These are phyloP conservation scores for Zeuzera pyrina DNA, from an alignment of 2,888 invertebrate species.

Conservation along the genomic window DNA sequence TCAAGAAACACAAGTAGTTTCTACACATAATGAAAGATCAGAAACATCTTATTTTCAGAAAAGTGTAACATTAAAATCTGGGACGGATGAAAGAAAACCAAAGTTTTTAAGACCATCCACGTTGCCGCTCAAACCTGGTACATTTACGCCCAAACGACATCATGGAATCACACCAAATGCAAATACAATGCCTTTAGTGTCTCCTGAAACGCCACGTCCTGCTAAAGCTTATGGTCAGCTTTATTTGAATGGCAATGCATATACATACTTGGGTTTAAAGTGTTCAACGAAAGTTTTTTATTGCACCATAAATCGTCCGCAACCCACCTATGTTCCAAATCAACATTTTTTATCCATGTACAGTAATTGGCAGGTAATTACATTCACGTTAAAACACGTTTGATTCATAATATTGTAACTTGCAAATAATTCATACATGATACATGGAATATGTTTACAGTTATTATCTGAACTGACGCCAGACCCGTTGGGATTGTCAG, in stretches of 20 bases:
- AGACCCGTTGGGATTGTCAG: slow-evolving; percentile 77
- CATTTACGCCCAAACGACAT: slow-evolving; percentile 85
- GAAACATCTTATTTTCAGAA: slow-evolving; percentile 67
- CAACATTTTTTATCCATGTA: slow-evolving; percentile 96
- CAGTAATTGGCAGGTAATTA: slow-evolving; percentile 90
- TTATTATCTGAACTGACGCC: slow-evolving; percentile 79
- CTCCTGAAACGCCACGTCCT: slow-evolving; percentile 92
- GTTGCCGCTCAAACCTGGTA: slow-evolving; percentile 87
- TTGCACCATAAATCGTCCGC: slow-evolving; percentile 93
- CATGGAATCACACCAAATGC: slow-evolving; percentile 87
- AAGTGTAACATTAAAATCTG: slow-evolving; percentile 34
- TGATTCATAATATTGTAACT: not conserved
- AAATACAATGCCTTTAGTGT: slow-evolving; percentile 87
- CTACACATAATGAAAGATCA: slow-evolving; percentile 50
- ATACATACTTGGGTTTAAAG: slow-evolving; percentile 92
- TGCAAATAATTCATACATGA: slow-evolving; percentile 1
- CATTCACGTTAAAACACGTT: slow-evolving; percentile 6
- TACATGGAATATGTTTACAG: slow-evolving; percentile 69
- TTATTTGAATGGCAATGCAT: slow-evolving; percentile 91
- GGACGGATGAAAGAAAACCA: slow-evolving; percentile 58
- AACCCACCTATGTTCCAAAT: slow-evolving; percentile 94
- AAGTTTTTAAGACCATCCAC: slow-evolving; percentile 88
- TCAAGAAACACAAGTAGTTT: slow-evolving; percentile 31
- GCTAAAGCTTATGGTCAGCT: slow-evolving; percentile 92
- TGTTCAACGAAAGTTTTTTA: slow-evolving; percentile 93